Evolutionary conservation across 2,888 invertebrate species (phyloP), one percentile per base, ranked within the genome.

Genomic region (Leptopterna dolabrata): DNA sequence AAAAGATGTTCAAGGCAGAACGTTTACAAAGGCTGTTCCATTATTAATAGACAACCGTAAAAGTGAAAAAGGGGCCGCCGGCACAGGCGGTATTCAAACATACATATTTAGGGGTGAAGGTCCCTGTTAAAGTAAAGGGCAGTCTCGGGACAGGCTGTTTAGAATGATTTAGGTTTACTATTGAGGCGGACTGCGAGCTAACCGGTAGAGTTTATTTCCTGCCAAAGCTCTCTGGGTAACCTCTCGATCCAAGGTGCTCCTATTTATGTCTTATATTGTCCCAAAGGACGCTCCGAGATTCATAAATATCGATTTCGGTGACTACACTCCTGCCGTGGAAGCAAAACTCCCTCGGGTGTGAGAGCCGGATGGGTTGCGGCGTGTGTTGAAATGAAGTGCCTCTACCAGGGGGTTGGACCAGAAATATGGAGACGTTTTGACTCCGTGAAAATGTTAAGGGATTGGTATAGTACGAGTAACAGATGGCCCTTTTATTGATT

Each of bases 61-160:
- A 73, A 47, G 45, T 73, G 76, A 76, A 85, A 85, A 85, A 85
- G 16, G 85, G 30, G 45, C 71, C 27, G 4, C 16, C 51, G 29
- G 45, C 45, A 45, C 63, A 19, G 73, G 19, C 43, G 85, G 76
- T 85, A 73, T 73, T 85, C 85, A 85, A 85, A 85, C 73, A 76
- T 76, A 85, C 73, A 76, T 83, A 83, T 85, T 73, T 47, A 85
- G 73, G 45, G 85, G 36, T 73, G 85, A 76, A 85, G 47, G 85
- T 14, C 29, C n/a, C 73, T 73, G 76, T 85, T 85, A 85, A 85
- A 85, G 73, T 85, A 85, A 85, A 85, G 85, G 85, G 85, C 29
- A 85, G 85, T 36, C 85, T 73, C 71, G 73, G 85, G 85, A 85
- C 85, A 45, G 85, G 85, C 73, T 73, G 85, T 73, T 71, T 73